Evolutionary conservation across 2,888 invertebrate genomes (phyloP), one percentile per base, ranked within the genome.

Genomic region (Trissoscelio sp.): DNA sequence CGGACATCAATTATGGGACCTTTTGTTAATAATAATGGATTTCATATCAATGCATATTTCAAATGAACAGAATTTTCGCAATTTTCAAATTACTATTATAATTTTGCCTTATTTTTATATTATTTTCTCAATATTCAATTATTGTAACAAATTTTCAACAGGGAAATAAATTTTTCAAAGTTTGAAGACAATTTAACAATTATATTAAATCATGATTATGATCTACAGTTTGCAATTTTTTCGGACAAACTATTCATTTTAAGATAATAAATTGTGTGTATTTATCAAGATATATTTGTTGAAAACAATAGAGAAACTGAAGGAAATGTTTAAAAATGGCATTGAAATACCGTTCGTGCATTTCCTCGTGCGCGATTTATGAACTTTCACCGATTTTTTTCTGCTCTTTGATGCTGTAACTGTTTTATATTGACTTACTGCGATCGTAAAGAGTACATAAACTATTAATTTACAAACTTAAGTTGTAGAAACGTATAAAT

Each of bases 301-400:
- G 39, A 37, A 67, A 64, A 75, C 67, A 67, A 67, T 75, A 60
- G 75, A 55, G 57, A 66, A 58, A 60, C 18, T 11, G 42, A 28
- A 60, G 18, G 51, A 60, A 20, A 24, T 48, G 0, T 6, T 5
- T 34, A 44, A 48, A 64, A 66, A 73, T 16, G 34, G 39, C 28
- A 55, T 67, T 67, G 64, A 75, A 75, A 67, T 60, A 53, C 24
- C 14, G 42, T 22, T 14, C 51, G 22, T 46, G 48, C 28, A 51
- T 58, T 77, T 69, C 37, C 67, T 77, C 60, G 44, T 58, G 46
- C 44, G 37, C 67, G 31, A 77, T 77, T 77, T 69, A 77, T 69
- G 60, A 69, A 78, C 77, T 78, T 78, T 78, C 77, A 70, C 77
- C 28, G 14, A 64, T 70, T 64, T 78, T 69, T 70, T 55, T 3